These are phyloP conservation scores for Odontomyia ornata DNA, from an alignment of 2,888 invertebrate species.

Conservation along the genomic window DNA sequence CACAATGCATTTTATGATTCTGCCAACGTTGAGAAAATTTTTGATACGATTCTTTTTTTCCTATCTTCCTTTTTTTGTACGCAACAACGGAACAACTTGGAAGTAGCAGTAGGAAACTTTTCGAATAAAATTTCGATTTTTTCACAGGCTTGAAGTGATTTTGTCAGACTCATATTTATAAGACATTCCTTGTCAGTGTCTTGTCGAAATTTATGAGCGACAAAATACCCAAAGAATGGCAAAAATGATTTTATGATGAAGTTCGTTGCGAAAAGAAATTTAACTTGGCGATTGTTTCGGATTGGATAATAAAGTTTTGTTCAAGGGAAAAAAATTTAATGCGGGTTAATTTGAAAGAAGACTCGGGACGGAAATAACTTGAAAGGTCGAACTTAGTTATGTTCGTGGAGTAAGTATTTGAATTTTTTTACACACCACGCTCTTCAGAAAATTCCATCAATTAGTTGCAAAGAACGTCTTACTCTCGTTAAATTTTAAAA, in stretches of 20 bases:
- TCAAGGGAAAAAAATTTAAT: background rate
- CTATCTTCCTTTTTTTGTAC: background rate
- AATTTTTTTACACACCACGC: too few species aligned
- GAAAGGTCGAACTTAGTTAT: too few species aligned
- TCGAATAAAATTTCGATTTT: conserved; percentile 16
- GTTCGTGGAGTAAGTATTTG: too few species aligned
- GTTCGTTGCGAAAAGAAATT: background rate
- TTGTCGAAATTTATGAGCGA: background rate
- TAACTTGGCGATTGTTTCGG: background rate
- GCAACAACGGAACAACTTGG: conserved; percentile 3
- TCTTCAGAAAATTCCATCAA: too few species aligned
- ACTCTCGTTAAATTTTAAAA: too few species aligned
- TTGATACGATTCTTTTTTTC: background rate
- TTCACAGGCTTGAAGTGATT: conserved; percentile 1
- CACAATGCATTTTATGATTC: conserved; percentile 36
- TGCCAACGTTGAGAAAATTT: conserved; percentile 21
- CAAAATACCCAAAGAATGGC: background rate
- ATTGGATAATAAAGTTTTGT: background rate
- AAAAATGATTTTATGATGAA: conserved; percentile 17
- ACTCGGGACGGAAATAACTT: too few species aligned
- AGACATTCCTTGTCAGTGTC: background rate
- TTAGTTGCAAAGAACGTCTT: too few species aligned
- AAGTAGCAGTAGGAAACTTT: conserved; percentile 12
- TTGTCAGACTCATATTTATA: conserved; percentile 14
- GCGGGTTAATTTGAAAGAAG: too few species aligned